Base-by-base conservation (phyloP, 2,888 invertebrate species). In the Drosophila merina region DNA sequence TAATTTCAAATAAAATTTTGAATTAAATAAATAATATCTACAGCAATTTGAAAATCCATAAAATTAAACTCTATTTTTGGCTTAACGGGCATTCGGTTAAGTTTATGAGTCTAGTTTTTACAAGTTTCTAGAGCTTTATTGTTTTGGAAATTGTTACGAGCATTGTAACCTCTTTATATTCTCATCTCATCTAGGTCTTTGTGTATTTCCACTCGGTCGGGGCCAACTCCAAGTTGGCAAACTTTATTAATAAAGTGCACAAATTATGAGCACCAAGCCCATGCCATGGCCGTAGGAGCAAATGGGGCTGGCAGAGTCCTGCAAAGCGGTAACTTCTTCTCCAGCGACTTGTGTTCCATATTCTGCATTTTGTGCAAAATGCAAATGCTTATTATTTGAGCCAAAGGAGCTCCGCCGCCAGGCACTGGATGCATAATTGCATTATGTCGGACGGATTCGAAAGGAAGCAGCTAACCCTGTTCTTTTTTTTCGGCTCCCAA, bases 191-290 rank as follows among this genome's bases (percentile, higher is more conserved):
- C 10, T n/a, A 14, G n/a, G 44, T 50, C 72, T 69, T 48, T 69
- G 47, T 54, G 55, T 50, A 20, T 60, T 49, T 42, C 54, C 49
- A 48, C 63, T 54, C 38, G 50, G 47, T 59, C 51, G 60, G 62
- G 51, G 25, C 51, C 33, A 54, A 60, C 55, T 57, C 64, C 51
- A 48, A 48, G 45, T 67, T 62, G 60, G 60, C 64, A 81, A 82
- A 82, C 82, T 82, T 82, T 82, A 86, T 88, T 88, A 88, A 82
- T 82, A 82, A 88, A 83, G 69, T 76, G 80, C 84, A 74, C 77
- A 74, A 79, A 87, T 82, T 88, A 82, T 62, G 83, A 74, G 83
- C 86, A 76, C 63, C 69, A 74, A 69, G 74, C 76, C 62, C 62
- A 68, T 40, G 49, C 52, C 36, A 36, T 36, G 36, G 36, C 54